phyloP scores from a whole-genome alignment of 1,140 invertebrate species.

The Drosophila lacteicornis region DNA sequence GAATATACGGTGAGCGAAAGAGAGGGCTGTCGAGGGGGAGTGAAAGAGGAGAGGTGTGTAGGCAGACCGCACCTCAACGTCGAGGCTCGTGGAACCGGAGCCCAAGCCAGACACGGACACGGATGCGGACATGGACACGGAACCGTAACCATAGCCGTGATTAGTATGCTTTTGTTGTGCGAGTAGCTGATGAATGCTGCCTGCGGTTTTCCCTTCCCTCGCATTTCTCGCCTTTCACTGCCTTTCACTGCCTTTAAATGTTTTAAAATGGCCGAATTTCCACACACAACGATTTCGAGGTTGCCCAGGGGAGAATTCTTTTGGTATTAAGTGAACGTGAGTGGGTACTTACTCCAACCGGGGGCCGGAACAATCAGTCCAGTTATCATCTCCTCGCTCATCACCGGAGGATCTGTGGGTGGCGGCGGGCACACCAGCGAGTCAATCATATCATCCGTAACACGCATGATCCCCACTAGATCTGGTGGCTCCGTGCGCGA shows the following conservation, averaged over 20 bases:
- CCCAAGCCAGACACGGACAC: conserved; percentile 30
- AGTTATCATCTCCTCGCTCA: conserved; percentile 98
- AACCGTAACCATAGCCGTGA: conserved; percentile 64
- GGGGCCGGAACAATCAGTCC: conserved; percentile 98
- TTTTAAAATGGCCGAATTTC: conserved; percentile 43
- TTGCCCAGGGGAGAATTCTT: conserved; percentile 19
- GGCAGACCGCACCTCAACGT: conserved; percentile 55
- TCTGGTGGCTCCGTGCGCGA: conserved; percentile 97
- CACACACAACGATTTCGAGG: conserved; percentile 35
- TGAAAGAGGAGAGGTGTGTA: neutral
- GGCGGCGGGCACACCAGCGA: conserved; percentile 97
- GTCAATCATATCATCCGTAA: conserved; percentile 97
- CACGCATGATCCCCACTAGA: conserved; percentile 91
- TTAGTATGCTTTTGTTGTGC: conserved; percentile 79
- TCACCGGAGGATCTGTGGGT: conserved; percentile 95
- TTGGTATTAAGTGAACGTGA: neutral
- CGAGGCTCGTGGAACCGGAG: conserved; percentile 43
- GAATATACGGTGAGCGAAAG: neutral
- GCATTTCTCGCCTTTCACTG: too few relatives aligned
- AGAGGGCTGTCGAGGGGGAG: neutral
- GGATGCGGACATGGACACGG: conserved; percentile 43
- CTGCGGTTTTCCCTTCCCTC: conserved; percentile 52
- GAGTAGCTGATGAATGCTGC: conserved; percentile 67
- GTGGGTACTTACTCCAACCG: conserved; percentile 91
- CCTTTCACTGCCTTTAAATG: conserved; percentile 23